These are phyloP conservation scores for Magallana angulata DNA, from an alignment of 1,140 invertebrate genomes.

Conservation along the genomic window DNA sequence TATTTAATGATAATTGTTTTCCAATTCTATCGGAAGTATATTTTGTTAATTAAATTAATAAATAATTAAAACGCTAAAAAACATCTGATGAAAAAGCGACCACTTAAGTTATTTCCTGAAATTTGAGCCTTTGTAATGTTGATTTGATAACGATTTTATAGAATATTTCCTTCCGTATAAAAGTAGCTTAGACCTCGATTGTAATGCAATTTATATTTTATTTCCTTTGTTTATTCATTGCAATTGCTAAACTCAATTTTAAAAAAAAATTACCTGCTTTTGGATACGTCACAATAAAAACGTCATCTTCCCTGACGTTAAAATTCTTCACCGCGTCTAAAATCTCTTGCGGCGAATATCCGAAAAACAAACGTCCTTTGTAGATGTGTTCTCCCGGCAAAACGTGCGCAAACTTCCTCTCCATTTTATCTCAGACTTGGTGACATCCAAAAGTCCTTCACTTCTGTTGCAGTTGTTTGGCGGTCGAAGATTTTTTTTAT, in stretches of 20 bases:
- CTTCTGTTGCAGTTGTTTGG: not conserved
- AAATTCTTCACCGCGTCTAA: conserved; percentile 72
- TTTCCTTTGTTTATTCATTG: too few species aligned
- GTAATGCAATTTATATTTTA: too few species aligned
- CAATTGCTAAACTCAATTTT: not conserved
- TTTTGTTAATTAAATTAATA: too few species aligned
- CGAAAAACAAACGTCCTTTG: conserved; percentile 74
- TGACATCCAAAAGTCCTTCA: not conserved
- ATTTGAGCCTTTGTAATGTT: too few species aligned
- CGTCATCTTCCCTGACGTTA: conserved; percentile 74
- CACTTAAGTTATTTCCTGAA: too few species aligned
- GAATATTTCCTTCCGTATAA: too few species aligned
- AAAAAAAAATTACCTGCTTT: conserved; percentile 71
- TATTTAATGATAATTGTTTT: too few species aligned
- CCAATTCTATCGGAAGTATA: too few species aligned
- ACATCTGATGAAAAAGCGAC: too few species aligned
- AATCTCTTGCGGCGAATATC: conserved; percentile 70
- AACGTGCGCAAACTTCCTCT: conserved; percentile 33
- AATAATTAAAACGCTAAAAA: too few species aligned
- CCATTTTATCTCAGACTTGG: not conserved
- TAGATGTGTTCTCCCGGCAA: conserved; percentile 74
- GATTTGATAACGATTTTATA: too few species aligned
- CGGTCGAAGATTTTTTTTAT: conserved; percentile 3
- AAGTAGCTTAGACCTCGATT: too few species aligned
- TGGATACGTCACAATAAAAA: conserved; percentile 79